A percentile compares a stretch with the other conserved stretches of the same genome.
Evolutionary conservation across 92 coral and sea anemone genomes (phyloP).

Genomic region (Diadumene lineata): DNA sequence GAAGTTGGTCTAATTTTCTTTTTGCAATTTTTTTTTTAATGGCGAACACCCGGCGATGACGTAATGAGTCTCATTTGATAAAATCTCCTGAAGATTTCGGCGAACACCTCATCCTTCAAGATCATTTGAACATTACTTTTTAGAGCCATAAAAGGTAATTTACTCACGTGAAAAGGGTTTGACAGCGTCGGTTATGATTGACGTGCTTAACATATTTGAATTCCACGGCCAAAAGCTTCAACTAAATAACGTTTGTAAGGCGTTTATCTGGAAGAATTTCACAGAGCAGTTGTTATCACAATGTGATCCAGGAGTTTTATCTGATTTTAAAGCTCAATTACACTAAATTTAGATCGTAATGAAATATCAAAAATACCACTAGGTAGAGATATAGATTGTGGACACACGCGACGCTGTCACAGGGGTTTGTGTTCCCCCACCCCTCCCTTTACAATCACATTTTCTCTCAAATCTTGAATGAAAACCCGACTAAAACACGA

Average conservation of each 20-base stretch:
- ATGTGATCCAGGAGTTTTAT: neutral
- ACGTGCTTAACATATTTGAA: too few relatives aligned
- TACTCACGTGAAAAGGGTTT: too few relatives aligned
- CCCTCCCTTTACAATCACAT: too few relatives aligned
- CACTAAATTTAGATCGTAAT: neutral
- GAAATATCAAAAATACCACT: neutral
- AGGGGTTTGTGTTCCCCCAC: too few relatives aligned
- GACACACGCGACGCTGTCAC: neutral
- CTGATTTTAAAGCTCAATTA: neutral
- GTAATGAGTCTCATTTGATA: neutral
- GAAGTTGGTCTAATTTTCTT: neutral
- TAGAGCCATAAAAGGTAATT: neutral
- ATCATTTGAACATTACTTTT: neutral
- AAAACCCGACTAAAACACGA: too few relatives aligned
- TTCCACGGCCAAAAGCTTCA: too few relatives aligned
- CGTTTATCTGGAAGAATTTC: too few relatives aligned
- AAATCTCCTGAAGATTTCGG: neutral
- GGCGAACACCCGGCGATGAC: neutral
- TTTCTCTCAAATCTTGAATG: too few relatives aligned
- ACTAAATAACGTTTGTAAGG: too few relatives aligned
- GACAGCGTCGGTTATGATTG: too few relatives aligned
- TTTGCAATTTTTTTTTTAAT: too few relatives aligned
- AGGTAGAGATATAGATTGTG: neutral
- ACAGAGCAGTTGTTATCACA: neutral
- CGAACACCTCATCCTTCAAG: neutral